Conservation (phyloP, 2,888 invertebrate genomes). For the Formica aserva region DNA sequence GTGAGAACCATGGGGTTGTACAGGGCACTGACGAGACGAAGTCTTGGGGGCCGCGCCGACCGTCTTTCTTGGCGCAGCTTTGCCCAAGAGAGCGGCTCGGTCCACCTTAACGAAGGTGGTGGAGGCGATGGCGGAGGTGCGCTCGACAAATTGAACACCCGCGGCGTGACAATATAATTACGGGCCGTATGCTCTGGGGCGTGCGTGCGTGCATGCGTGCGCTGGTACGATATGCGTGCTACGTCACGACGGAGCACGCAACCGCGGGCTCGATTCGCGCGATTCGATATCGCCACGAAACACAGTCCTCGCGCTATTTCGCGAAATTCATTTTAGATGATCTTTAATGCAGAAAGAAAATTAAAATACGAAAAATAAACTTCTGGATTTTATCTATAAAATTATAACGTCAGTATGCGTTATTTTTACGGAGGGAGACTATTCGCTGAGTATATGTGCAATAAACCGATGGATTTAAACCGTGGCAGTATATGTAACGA, state of each 20-base stretch:
- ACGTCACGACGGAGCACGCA: slow-evolving; percentile 6
- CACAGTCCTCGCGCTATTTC: not conserved
- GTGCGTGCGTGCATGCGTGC: not conserved
- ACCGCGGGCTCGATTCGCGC: not conserved
- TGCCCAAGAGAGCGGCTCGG: not conserved
- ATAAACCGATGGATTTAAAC: not conserved
- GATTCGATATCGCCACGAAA: not conserved
- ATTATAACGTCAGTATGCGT: not conserved
- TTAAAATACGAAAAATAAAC: not conserved
- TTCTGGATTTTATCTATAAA: not conserved
- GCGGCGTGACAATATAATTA: slow-evolving; percentile 43
- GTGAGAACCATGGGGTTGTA: slow-evolving; percentile 55
- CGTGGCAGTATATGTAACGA: not conserved
- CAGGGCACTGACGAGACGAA: slow-evolving; percentile 39
- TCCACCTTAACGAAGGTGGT: slow-evolving; percentile 22
- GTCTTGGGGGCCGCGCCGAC: slow-evolving; percentile 24
- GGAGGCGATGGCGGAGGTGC: slow-evolving; percentile 12
- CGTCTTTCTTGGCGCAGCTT: not conserved
- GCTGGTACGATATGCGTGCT: slow-evolving; percentile 15
- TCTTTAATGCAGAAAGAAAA: not conserved
- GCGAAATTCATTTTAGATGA: not conserved
- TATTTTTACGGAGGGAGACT: not conserved
- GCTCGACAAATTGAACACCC: slow-evolving; percentile 38
- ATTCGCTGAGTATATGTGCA: not conserved
- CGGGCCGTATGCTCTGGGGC: slow-evolving; percentile 15